These are phyloP conservation scores for Acanthiza pusilla DNA, from an alignment of 2,797 vertebrate genomes.

Conservation along the genomic window DNA sequence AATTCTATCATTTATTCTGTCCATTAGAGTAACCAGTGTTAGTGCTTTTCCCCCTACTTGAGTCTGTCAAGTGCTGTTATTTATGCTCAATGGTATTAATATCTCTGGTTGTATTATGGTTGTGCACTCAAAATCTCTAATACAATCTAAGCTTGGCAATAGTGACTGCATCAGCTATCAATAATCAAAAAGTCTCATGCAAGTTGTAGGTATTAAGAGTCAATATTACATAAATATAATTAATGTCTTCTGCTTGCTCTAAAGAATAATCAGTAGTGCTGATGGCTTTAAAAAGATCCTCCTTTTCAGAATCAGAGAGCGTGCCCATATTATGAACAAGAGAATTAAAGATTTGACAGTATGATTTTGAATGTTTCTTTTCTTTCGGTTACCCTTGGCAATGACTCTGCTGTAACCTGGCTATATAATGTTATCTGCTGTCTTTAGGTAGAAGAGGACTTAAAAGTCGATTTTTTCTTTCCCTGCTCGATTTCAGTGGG, in stretches of 20 bases:
- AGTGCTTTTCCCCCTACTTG: conserved; percentile 18
- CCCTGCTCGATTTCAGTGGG: not conserved
- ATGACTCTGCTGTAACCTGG: conserved; percentile 29
- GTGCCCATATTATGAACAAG: conserved; percentile 27
- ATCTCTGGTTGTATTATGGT: conserved; percentile 20
- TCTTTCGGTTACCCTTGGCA: conserved; percentile 60
- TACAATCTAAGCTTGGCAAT: conserved; percentile 54
- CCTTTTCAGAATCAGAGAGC: conserved; percentile 12
- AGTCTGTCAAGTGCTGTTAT: conserved; percentile 63
- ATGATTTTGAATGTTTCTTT: conserved; percentile 27
- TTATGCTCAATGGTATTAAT: conserved; percentile 58
- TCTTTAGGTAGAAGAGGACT: conserved; percentile 17
- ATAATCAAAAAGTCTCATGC: conserved; percentile 50
- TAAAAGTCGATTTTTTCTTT: conserved; percentile 48
- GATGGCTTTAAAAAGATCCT: conserved; percentile 25
- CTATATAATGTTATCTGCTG: conserved; percentile 28
- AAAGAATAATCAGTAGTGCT: not conserved
- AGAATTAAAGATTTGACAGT: conserved; percentile 52
- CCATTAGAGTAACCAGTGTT: conserved; percentile 47
- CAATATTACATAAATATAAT: conserved; percentile 35
- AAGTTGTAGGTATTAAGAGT: conserved; percentile 51
- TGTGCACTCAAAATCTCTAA: conserved; percentile 54
- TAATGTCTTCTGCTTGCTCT: not conserved
- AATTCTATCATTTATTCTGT: conserved; percentile 33
- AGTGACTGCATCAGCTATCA: conserved; percentile 60